Base-by-base conservation (phyloP, 2,113 vertebrate species). In the Aptenodytes forsteri region DNA sequence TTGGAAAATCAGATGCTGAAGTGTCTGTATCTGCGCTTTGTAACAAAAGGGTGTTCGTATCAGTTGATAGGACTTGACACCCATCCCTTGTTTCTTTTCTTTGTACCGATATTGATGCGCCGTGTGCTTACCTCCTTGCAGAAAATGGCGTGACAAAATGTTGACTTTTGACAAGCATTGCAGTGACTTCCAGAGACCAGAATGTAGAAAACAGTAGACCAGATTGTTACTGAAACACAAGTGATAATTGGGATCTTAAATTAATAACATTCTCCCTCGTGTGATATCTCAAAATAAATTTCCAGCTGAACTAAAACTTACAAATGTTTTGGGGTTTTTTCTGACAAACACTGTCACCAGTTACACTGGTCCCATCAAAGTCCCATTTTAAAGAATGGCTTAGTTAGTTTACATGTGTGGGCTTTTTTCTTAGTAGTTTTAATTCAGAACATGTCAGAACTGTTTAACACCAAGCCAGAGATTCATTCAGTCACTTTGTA, bases 11-110 rank as follows among this genome's bases (percentile, higher is more conserved):
- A 62, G 87, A 56, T 71, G 71, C 56, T 61, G 58, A 85, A 80
- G 54, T n/a, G n/a, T n/a, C 46, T 38, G 26, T 27, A 61, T 38
- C 66, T 1, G 3, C 0, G 0, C 77, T 73, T 55, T 36, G 38
- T 38, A 67, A 73, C 25, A 56, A 65, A 96, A 83, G 27, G 18
- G 7, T 49, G 42, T 42, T 42, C 0, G 0, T 54, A 65, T 36
- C 29, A 61, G 82, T 88, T 47, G 30, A 40, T 4, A 76, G 46
- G 83, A 67, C 32, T 46, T 75, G 38, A 90, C 23, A 13, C 29
- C 18, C 34, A 34, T 58, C 52, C 55, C 76, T 84, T 83, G 22
- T 62, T 89, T 93, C 66, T 77, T 90, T 77, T 54, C 78, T 79
- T 83, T 71, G 42, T 42, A 62, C 18, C 0, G 0, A 29, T 61